Base-by-base conservation (phyloP, 2,888 invertebrate species). In the Heteropelma amictum region DNA sequence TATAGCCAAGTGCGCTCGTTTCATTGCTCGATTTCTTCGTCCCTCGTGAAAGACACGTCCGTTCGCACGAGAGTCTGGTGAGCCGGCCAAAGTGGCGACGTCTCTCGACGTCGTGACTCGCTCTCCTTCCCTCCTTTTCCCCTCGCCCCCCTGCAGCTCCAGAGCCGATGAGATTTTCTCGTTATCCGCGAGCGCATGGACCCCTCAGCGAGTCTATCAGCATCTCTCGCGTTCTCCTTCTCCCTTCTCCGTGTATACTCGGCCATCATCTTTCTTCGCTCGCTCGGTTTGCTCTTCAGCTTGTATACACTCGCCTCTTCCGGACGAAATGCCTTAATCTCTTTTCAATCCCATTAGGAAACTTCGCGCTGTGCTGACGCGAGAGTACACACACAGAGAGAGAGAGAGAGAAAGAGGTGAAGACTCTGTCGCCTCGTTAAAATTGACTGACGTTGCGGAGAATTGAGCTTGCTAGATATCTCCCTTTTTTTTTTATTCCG, bases 141-240 rank as follows among this genome's bases (percentile, higher is more conserved):
- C 42, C 17, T 40, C 53, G 19, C 19, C 23, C 17, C 56, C 19
- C 35, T 12, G 23, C 51, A 6, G n/a, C 5, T 17, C 17, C 17
- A 33, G 45, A 72, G 40, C 63, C 76, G 72, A 77, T 64, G 72
- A 75, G 72, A 81, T 83, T 82, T 78, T 75, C 79, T 82, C 75
- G 80, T 81, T 82, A 81, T 82, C 81, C 75, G 28, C 67, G 53
- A 38, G 68, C 72, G 58, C 72, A 53, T 53, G 53, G 61, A 56
- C 35, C 74, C 67, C 70, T 74, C 77, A 61, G 61, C 77, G 74
- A 72, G 73, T 70, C 65, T 70, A 70, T 74, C 69, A 77, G 68
- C 64, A 64, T 58, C 74, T 65, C 35, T 45, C 53, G 69, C 58
- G 47, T 58, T 42, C 60, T 67, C 42, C 19, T 35, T 40, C 28